Evolutionary conservation across 2,888 invertebrate genomes (phyloP).

Genomic region (Harpagoxenus sublaevis): DNA sequence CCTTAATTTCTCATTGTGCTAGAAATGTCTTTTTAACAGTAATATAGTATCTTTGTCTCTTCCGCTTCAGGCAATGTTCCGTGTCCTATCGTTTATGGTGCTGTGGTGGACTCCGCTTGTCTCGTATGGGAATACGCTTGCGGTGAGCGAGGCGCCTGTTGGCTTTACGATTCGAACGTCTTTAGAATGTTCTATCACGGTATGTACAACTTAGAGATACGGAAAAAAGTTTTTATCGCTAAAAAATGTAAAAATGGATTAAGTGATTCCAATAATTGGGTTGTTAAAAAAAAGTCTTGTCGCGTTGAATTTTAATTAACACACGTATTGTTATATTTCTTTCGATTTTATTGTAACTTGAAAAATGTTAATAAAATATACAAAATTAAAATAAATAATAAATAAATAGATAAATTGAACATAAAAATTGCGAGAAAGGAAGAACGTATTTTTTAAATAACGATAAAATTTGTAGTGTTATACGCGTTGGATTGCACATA

Average conservation of each 20-base stretch:
- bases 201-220: constrained; percentile 83
- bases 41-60: constrained; percentile 49
- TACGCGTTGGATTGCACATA: too few relatives aligned
- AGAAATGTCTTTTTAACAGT: neutral
- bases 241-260: neutral
- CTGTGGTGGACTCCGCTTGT: constrained; percentile 96
- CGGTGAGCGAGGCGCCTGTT: constrained; percentile 94
- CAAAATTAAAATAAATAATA: neutral
- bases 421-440: neutral
- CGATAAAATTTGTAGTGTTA: neutral
- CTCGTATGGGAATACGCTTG: constrained; percentile 94
- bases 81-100: constrained; percentile 97
- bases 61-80: constrained; percentile 92
- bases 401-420: neutral
- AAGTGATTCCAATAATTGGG: neutral
- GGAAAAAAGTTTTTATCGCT: neutral
- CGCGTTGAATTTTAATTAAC: neutral
- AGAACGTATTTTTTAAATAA: neutral
- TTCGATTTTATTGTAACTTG: neutral
- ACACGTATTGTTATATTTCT: neutral
- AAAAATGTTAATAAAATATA: neutral
- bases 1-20: neutral
- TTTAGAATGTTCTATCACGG: constrained; percentile 95
- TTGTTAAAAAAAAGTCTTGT: neutral
- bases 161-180: constrained; percentile 94